Evolutionary conservation across 1,140 invertebrate genomes (phyloP), one percentile per base, ranked within the genome.

Genomic region (Ylistrum balloti): DNA sequence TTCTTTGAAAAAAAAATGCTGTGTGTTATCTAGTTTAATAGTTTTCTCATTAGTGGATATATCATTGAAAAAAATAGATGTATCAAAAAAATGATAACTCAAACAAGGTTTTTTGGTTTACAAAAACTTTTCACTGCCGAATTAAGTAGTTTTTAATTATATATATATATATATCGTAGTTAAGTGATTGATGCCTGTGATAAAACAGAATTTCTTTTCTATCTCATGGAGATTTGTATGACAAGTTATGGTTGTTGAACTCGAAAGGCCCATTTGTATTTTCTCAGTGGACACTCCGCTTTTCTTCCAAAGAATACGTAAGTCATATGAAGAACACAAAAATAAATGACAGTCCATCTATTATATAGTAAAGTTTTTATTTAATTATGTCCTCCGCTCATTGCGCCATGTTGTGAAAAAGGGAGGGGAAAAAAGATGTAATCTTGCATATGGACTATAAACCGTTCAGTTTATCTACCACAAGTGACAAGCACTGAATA

Each of bases 371-470:
- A 28, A 28, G 22, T 74, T 74, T 74, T 74, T 74, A 74, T 74
- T 74, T 74, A 74, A 74, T 74, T 74, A 74, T 74, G 56, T 74
- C 28, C 28, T 74, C n/a, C 56, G 56, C 56, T n/a, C 28, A n/a
- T 74, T 74, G 56, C 56, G 56, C 56, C 56, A 74, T 74, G 56
- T 74, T 74, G 56, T 74, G 56, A n/a, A 74, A 28, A 74, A 74
- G 56, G 56, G 56, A 74, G 56, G 56, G 56, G n/a, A 74, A n/a
- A n/a, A 5, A 1, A 74, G 56, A 74, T 74, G 56, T 74, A 74
- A 74, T 74, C 56, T 74, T 74, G 28, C 56, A 74, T 17, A 74
- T 17, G 56, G 56, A n/a, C 7, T 74, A 74, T 74, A 74, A 74
- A 74, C 20, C 56, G 56, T 74, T 74, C 56, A 74, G 56, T 74